These are phyloP conservation scores for Fundulus diaphanus DNA, from an alignment of 2,797 vertebrate species.

Conservation along the genomic window DNA sequence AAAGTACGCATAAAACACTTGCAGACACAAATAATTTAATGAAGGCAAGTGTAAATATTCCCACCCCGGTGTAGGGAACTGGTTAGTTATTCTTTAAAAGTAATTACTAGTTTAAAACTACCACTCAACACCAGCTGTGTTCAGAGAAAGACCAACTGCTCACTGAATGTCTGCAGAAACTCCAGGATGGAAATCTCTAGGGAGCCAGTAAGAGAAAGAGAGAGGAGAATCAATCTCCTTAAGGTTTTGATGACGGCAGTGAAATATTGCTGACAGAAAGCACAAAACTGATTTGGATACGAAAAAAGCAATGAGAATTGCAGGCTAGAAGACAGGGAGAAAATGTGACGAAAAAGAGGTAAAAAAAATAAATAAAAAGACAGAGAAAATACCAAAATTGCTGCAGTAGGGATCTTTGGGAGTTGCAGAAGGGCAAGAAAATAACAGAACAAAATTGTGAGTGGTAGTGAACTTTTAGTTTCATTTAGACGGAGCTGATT, in stretches of 20 bases:
- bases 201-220: conserved; percentile 22
- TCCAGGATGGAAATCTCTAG: conserved; percentile 32
- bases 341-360: conserved; percentile 16
- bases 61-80: neutral
- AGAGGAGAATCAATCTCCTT: conserved; percentile 43
- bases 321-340: neutral
- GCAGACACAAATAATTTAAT: conserved; percentile 13
- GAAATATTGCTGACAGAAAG: conserved; percentile 49
- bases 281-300: conserved; percentile 59
- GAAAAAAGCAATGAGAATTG: conserved; percentile 50
- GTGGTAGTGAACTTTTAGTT: neutral
- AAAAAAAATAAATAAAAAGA: neutral
- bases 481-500: neutral
- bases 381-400: neutral
- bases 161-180: conserved; percentile 41
- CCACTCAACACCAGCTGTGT: conserved; percentile 40
- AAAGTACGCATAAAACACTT: neutral
- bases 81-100: conserved; percentile 32
- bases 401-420: conserved; percentile 16
- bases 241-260: conserved; percentile 54
- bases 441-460: conserved; percentile 33
- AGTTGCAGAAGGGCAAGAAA: conserved; percentile 14
- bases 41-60: neutral
- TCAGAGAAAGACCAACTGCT: conserved; percentile 34
- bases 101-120: conserved; percentile 20